These are phyloP conservation scores for Silurus aristotelis DNA, from an alignment of 2,797 vertebrate species.

Conservation along the genomic window DNA sequence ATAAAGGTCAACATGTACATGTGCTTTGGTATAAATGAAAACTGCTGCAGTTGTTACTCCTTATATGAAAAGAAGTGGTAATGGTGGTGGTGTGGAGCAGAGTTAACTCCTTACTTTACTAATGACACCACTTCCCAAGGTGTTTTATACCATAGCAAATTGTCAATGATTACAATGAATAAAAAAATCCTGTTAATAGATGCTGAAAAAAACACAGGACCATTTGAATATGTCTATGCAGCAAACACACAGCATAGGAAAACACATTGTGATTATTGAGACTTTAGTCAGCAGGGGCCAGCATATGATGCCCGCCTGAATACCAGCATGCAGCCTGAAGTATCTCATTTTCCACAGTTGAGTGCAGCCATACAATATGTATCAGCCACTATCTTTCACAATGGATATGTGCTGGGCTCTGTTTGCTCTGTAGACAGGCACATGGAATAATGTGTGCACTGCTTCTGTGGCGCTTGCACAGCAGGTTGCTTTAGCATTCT, in stretches of 20 bases:
- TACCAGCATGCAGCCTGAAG: slow-evolving; percentile 39
- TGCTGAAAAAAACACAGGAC: background rate
- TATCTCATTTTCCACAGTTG: slow-evolving; percentile 46
- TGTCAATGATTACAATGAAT: background rate
- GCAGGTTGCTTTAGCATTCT: slow-evolving; percentile 28
- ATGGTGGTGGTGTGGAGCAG: background rate
- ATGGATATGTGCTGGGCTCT: slow-evolving; percentile 38
- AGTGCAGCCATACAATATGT: slow-evolving; percentile 35
- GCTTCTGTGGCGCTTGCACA: slow-evolving; percentile 16
- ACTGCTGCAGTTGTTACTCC: too few species aligned
- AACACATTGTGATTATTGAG: slow-evolving; percentile 46
- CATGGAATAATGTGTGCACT: slow-evolving; percentile 9
- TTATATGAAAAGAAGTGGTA: background rate
- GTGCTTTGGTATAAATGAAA: background rate
- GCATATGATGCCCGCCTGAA: slow-evolving; percentile 37
- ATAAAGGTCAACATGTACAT: slow-evolving; percentile 2
- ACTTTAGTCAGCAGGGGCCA: slow-evolving; percentile 43
- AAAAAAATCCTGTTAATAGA: background rate
- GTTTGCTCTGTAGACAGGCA: slow-evolving; percentile 38
- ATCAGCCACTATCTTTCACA: slow-evolving; percentile 45
- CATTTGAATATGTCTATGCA: background rate
- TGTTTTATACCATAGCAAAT: background rate
- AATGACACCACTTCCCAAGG: background rate
- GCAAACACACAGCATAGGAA: slow-evolving; percentile 18
- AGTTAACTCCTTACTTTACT: background rate